Base-by-base conservation (phyloP, 2,797 vertebrate species). In the Okamejei kenojei region DNA sequence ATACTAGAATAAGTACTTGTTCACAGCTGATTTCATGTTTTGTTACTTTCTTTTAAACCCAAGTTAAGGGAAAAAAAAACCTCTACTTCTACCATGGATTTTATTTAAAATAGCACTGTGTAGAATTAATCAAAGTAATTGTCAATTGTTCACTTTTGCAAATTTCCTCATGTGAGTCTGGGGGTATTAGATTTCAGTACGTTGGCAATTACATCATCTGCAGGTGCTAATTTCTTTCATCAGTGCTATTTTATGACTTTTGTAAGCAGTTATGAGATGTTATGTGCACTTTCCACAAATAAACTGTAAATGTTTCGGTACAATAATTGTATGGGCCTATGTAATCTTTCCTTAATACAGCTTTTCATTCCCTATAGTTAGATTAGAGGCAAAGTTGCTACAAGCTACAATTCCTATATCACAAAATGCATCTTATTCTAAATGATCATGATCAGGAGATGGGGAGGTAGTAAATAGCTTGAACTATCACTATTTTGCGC, bases 201-300 rank as follows among this genome's bases (percentile, higher is more conserved):
- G 10, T 80, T 80, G 78, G 54, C 81, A 58, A 84, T 10, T 61
- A 54, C 23, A 61, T 61, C 54, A 29, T 1, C 54, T 82, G 23
- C 54, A 84, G 81, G 81, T 84, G 54, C 54, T 80, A 80, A 35
- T 32, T 80, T 38, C 11, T 35, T 80, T 80, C 13, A 15, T 19
- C 32, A 45, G 78, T 73, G 71, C 71, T 73, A 73, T 58, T 84
- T 84, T 84, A 61, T 84, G 61, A 65, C 38, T 81, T 81, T 81
- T 81, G 58, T 58, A 88, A 88, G 84, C n/a, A 54, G 35, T 45
- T 45, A 26, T 68, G 84, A 90, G 29, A 90, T 65, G n/a, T 68
- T 29, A 84, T n/a, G 63, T 90, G 61, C 63, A 90, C n/a, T 90
- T 90, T 90, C 84, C 63, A 19, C 63, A 90, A 88, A 88, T 88